Evolutionary conservation across 2,888 invertebrate genomes (phyloP).

Genomic region (Sipha maydis): DNA sequence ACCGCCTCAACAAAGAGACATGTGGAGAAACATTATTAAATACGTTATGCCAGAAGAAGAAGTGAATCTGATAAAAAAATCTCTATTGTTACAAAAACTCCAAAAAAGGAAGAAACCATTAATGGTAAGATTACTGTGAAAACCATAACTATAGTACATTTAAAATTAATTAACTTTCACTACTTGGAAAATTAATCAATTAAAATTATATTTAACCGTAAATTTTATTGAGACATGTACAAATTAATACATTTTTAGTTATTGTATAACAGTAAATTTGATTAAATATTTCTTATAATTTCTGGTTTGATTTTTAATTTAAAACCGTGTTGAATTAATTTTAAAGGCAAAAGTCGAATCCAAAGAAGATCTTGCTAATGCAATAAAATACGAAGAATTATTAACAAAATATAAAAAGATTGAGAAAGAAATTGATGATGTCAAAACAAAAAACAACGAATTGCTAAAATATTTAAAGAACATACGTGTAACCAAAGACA

Average conservation of each 20-base stretch:
- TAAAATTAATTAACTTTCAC: no score
- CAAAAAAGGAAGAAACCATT: constrained; percentile 45
- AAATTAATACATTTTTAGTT: no score
- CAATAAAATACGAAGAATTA: constrained; percentile 55
- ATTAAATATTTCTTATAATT: background rate
- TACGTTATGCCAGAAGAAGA: constrained; percentile 57
- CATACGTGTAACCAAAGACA: background rate
- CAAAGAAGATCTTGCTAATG: background rate
- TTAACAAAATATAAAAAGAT: constrained; percentile 16
- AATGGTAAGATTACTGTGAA: background rate
- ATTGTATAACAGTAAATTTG: no score
- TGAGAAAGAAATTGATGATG: constrained; percentile 23
- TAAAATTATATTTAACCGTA: no score
- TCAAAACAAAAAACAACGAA: constrained; percentile 1
- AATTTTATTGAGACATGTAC: no score
- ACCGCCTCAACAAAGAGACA: constrained; percentile 62
- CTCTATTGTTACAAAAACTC: constrained; percentile 58
- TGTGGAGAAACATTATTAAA: constrained; percentile 60
- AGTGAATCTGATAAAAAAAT: constrained; percentile 57
- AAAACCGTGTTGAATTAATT: background rate
- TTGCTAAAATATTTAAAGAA: background rate
- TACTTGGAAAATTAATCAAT: no score
- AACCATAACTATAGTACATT: background rate
- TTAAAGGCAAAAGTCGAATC: constrained; percentile 45
- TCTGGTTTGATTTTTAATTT: background rate